Base-by-base conservation (phyloP, 2,888 invertebrate genomes). In the Thecophora atra region DNA sequence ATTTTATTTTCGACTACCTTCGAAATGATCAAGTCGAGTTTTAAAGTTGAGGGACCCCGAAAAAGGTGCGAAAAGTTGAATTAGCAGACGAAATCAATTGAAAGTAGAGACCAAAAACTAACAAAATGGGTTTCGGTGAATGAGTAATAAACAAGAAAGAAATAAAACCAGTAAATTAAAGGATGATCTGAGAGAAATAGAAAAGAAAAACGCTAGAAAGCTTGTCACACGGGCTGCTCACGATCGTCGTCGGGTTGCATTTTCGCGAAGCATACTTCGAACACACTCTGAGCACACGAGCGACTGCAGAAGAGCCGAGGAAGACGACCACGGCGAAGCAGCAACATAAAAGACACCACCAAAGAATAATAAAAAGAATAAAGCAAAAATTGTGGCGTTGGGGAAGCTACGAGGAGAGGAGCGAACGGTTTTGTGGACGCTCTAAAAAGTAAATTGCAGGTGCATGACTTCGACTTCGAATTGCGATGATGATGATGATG, bases 371-470 rank as follows among this genome's bases (percentile, higher is more conserved):
- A 58, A 66, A 21, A 54, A 42, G 37, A 30, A 19, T 51, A 62
- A 72, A 58, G 19, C 42, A 47, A 64, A 72, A 75, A 74, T 73
- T 75, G 76, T 75, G 76, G 71, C 68, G 68, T 65, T 70, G 52
- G n/a, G 64, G 37, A 51, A 19, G 62, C 56, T 37, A 37, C 37
- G 37, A 37, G 51, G 68, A 19, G 37, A 66, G 54, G 71, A 65
- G 54, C 42, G 58, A 68, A 68, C 44, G 70, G 70, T 47, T 70
- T 70, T 63, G 70, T 58, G 72, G 71, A 51, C 52, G 83, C 83
- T 83, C 84, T 84, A 84, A 83, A 83, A 83, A 82, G 84, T 83
- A 84, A 84, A 84, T 83, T 83, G 83, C 83, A 83, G 83, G 83
- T 83, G 83, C 84, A 83, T 84, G 84, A 83, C 83, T 83, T 72